Evolutionary conservation across 2,888 invertebrate genomes (phyloP).

Genomic region (Entomobrya proxima): DNA sequence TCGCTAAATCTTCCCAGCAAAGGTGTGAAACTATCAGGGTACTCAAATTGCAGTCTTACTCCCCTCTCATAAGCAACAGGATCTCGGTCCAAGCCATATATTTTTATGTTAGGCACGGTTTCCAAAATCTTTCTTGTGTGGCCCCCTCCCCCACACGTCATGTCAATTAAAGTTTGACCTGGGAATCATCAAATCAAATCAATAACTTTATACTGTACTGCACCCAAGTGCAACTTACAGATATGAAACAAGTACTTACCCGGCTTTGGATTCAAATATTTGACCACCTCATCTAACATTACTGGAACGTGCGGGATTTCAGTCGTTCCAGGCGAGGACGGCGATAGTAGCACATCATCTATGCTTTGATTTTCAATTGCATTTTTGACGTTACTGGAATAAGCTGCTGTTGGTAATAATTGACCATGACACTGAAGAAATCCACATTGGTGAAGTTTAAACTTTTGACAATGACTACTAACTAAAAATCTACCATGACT

Average conservation of each 20-base stretch:
- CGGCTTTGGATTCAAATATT: conserved; percentile 82
- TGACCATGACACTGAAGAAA: not conserved
- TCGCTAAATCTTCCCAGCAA: conserved; percentile 93
- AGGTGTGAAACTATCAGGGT: conserved; percentile 86
- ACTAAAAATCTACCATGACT: too few relatives aligned
- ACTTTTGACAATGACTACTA: too few relatives aligned
- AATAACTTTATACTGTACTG: not conserved
- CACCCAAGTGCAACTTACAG: not conserved
- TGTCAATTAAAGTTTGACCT: conserved; percentile 87
- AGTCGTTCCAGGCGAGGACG: not conserved
- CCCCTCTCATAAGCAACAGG: conserved; percentile 86
- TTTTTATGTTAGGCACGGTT: conserved; percentile 81
- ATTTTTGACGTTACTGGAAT: not conserved
- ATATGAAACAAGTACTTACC: conserved; percentile 52
- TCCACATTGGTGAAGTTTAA: too few relatives aligned
- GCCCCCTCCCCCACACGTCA: conserved; percentile 98
- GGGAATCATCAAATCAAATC: not conserved
- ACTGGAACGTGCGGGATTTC: conserved; percentile 86
- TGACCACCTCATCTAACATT: conserved; percentile 84
- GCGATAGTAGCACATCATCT: not conserved
- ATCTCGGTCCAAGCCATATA: conserved; percentile 93
- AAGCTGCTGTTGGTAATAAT: not conserved
- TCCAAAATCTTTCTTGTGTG: conserved; percentile 88
- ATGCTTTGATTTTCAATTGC: not conserved
- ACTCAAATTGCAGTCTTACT: conserved; percentile 82